These are phyloP conservation scores for Leptobrachium leishanense DNA, from an alignment of 2,113 vertebrate genomes.

Conservation along the genomic window DNA sequence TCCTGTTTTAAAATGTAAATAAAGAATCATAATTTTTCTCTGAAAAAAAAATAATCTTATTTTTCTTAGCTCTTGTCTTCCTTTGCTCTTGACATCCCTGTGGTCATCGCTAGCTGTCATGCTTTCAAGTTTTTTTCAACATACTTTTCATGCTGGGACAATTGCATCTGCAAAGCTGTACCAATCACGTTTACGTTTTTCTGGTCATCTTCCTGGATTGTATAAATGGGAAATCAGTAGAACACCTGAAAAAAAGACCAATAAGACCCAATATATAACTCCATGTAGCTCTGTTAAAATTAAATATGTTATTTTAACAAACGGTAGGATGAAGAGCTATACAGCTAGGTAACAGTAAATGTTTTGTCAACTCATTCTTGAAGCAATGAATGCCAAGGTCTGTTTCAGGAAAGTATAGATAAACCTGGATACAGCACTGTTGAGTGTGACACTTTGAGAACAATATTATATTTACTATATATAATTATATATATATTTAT, in stretches of 20 bases:
- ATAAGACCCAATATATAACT: conserved; percentile 15
- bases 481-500: no score
- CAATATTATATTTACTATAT: no score
- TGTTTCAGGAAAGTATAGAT: no score
- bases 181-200: conserved; percentile 29
- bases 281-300: background rate
- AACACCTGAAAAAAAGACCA: background rate
- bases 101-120: conserved; percentile 33
- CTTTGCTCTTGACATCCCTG: conserved; percentile 29
- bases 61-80: conserved; percentile 26
- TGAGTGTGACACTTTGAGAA: no score
- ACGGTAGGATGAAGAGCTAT: background rate
- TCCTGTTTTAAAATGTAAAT: conserved; percentile 8
- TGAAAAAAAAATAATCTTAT: background rate
- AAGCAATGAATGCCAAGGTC: no score
- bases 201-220: background rate
- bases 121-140: conserved; percentile 32
- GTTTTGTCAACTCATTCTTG: background rate
- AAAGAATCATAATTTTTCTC: conserved; percentile 1
- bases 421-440: no score
- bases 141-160: conserved; percentile 39
- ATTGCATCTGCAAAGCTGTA: conserved; percentile 33
- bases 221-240: conserved; percentile 14
- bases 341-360: background rate
- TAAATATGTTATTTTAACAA: background rate